Percentiles rank a stretch among this genome's conserved stretches.
These are phyloP conservation scores for Cephus spinipes DNA, from an alignment of 2,888 invertebrate species.

Conservation along the genomic window DNA sequence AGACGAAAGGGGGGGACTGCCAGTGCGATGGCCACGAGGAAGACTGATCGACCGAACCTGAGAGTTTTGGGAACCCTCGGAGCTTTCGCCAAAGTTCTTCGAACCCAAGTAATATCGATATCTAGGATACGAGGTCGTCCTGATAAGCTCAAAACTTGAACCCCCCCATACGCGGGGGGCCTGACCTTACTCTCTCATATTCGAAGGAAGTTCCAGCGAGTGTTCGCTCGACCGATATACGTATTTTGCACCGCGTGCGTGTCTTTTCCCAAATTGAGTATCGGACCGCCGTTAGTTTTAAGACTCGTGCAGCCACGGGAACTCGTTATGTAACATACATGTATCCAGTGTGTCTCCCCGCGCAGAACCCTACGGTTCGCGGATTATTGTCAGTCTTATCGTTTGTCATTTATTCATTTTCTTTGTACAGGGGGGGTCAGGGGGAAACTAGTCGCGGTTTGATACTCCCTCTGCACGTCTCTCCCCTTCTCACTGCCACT, in stretches of 20 bases:
- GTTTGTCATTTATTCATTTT: background rate
- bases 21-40: background rate
- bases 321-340: background rate
- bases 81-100: background rate
- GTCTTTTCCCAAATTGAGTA: constrained; percentile 32
- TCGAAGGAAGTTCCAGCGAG: constrained; percentile 13
- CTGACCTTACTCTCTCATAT: background rate
- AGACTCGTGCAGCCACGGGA: background rate
- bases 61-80: background rate
- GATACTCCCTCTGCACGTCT: background rate
- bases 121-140: background rate
- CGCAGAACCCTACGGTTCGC: background rate
- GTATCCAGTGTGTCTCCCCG: background rate
- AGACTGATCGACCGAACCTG: background rate
- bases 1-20: background rate
- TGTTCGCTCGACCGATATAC: constrained; percentile 47
- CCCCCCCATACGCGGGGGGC: background rate
- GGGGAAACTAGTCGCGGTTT: background rate
- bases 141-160: background rate
- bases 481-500: background rate
- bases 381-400: background rate
- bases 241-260: constrained; percentile 44
- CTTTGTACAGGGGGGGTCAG: background rate
- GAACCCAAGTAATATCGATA: background rate
- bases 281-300: constrained; percentile 21